phyloP scores from a whole-genome alignment of 2,888 invertebrate genomes.

The Ectemnius continuus region DNA sequence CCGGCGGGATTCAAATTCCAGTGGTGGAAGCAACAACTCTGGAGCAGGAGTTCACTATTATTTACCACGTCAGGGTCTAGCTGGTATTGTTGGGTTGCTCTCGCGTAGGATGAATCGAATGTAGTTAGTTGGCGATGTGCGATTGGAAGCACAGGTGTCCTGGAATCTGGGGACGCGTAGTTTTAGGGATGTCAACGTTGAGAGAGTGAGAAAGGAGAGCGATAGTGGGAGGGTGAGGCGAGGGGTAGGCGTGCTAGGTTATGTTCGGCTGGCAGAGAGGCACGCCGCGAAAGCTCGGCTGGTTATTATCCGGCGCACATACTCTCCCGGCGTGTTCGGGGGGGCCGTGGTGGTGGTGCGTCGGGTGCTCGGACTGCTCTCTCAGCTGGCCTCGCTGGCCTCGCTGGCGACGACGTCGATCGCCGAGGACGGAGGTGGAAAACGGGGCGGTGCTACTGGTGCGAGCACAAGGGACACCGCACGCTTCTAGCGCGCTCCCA shows the following conservation, averaged over 20 bases:
- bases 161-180: no score
- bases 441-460: constrained; percentile 43
- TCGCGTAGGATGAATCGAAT: no score
- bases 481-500: constrained; percentile 22
- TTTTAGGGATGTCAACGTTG: no score
- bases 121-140: no score
- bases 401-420: constrained; percentile 29
- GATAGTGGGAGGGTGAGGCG: constrained; percentile 9
- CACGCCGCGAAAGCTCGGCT: constrained; percentile 4
- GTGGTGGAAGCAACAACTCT: no score
- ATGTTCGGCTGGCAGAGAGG: constrained; percentile 42
- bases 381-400: constrained; percentile 49
- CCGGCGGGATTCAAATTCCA: no score
- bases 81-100: no score
- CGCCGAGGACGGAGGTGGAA: constrained; percentile 35
- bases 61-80: no score
- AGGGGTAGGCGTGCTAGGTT: constrained; percentile 40
- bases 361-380: constrained; percentile 9
- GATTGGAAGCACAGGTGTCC: no score
- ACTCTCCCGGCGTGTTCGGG: no score
- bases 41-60: no score
- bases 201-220: not conserved
- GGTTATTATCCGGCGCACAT: not conserved
- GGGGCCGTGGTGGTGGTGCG: no score
- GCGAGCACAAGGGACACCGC: constrained; percentile 19